Evolutionary conservation across 2,888 invertebrate species (phyloP), one percentile per base, ranked within the genome.

Genomic region (Phlogophora meticulosa): DNA sequence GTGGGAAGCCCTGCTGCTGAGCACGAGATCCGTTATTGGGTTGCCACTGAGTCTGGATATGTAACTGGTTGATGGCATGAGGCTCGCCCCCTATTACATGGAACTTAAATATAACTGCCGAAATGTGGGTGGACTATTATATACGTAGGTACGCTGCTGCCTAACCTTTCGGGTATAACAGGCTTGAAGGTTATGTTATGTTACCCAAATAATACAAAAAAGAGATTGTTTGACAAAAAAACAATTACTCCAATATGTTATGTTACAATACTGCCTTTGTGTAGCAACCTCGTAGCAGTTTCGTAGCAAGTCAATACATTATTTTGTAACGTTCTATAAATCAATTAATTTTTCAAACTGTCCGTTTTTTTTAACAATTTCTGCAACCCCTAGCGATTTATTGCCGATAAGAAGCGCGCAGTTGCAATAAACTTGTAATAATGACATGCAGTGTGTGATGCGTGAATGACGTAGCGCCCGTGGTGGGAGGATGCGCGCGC

Each of bases 401-500:
- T 53, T 28, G 15, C 9, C 40, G 76, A 72, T 72, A 76, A 72
- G 60, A 49, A 40, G 57, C 46, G 52, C 15, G 57, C 20, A 58
- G 32, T 76, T 65, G 61, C 65, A 71, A 65, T 76, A 76, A 76
- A 76, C 55, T 62, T 2, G 55, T 53, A 43, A 7, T 56, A 63
- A 63, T 55, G 22, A 42, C 43, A 34, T 28, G 46, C 46, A 28
- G 36, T 43, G 4, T 64, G 28, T 15, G 17, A 63, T 64, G 49
- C 76, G 61, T 59, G 32, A 22, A 63, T 65, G 53, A 80, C 68
- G 72, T 61, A 42, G 43, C 7, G 51, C 58, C 55, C 60, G 40
- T 64, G 69, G 82, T 78, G 81, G 79, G 83, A 84, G 85, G 83
- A 82, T 80, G 84, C 81, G 83, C 85, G 83, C 82, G 85, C 80